Percentiles rank a stretch among this genome's conserved stretches.
Conservation (phyloP, 2,888 invertebrate species). For the Cosmopolites sordidus region DNA sequence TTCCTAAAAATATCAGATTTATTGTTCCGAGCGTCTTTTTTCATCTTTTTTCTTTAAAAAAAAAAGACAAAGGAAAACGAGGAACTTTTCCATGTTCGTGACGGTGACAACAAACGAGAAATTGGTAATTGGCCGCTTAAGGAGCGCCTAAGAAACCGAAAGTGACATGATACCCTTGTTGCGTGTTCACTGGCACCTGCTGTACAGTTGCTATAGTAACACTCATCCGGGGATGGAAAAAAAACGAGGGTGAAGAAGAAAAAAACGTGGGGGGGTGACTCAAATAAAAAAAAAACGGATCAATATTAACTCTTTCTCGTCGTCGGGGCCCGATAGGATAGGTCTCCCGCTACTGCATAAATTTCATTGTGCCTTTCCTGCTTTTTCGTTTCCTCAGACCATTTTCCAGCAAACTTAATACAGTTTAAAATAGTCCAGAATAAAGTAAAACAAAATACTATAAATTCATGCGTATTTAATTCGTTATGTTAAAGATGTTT, state of each 20-base stretch:
- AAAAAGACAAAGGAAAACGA: conserved; percentile 8
- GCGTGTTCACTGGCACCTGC: conserved; percentile 52
- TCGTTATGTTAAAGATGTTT: too few species aligned
- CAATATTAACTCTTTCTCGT: conserved; percentile 64
- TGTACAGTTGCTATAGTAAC: conserved; percentile 62
- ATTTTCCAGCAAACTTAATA: too few species aligned
- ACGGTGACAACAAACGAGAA: conserved; percentile 24
- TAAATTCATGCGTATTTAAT: too few species aligned
- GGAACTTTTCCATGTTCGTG: conserved; percentile 22
- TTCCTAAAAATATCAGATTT: conserved; percentile 12
- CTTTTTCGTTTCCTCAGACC: too few species aligned
- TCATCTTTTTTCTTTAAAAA: background rate
- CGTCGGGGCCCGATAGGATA: conserved; percentile 31
- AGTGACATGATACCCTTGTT: conserved; percentile 49
- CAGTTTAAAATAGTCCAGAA: too few species aligned
- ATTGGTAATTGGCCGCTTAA: conserved; percentile 39
- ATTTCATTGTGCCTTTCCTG: background rate
- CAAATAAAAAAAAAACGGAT: conserved; percentile 60
- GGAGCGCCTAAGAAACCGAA: conserved; percentile 44
- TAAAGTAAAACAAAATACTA: too few species aligned
- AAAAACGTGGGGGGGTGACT: conserved; percentile 58
- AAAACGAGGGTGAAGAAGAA: conserved; percentile 54
- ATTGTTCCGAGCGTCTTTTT: conserved; percentile 11
- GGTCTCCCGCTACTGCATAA: background rate
- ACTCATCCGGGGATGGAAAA: conserved; percentile 53